Percentiles rank a stretch among this genome's conserved stretches.
These are phyloP conservation scores for Nothoprocta perdicaria DNA, from an alignment of 2,113 vertebrate genomes.

Conservation along the genomic window DNA sequence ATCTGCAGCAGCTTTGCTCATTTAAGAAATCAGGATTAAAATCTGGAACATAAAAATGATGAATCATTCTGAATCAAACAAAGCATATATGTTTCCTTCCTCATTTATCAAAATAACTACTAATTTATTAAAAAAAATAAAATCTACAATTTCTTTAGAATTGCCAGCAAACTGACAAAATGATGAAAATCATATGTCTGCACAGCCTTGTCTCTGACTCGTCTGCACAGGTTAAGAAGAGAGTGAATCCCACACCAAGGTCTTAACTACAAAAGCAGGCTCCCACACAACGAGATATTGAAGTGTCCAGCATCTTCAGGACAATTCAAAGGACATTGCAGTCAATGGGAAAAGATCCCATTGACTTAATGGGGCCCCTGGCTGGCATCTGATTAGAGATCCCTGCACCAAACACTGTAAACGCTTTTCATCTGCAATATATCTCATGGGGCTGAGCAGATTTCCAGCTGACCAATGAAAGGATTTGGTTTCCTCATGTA, in stretches of 20 bases:
- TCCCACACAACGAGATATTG: neutral
- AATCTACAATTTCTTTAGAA: neutral
- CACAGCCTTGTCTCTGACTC: neutral
- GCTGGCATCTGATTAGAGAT: constrained; percentile 10
- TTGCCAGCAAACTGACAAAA: neutral
- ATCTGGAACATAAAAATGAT: neutral
- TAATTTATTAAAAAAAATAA: neutral
- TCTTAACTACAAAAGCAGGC: constrained; percentile 15
- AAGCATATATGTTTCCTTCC: neutral
- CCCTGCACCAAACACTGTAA: neutral
- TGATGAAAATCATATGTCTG: neutral
- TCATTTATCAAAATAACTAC: neutral
- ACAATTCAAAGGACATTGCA: constrained; percentile 10
- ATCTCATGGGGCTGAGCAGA: constrained; percentile 34
- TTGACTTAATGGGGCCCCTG: neutral
- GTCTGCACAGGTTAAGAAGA: neutral
- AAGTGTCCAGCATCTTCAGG: neutral
- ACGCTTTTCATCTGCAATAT: constrained; percentile 3
- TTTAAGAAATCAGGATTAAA: neutral
- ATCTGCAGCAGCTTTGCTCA: neutral
- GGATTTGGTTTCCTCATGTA: constrained; percentile 20
- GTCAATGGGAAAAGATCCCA: constrained; percentile 41
- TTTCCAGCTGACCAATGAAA: constrained; percentile 28
- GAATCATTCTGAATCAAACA: neutral
- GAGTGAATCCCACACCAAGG: neutral